Percentiles rank a stretch among this genome's conserved stretches.
Evolutionary conservation across 2,888 invertebrate genomes (phyloP).

Genomic region (Eilema griseolum): DNA sequence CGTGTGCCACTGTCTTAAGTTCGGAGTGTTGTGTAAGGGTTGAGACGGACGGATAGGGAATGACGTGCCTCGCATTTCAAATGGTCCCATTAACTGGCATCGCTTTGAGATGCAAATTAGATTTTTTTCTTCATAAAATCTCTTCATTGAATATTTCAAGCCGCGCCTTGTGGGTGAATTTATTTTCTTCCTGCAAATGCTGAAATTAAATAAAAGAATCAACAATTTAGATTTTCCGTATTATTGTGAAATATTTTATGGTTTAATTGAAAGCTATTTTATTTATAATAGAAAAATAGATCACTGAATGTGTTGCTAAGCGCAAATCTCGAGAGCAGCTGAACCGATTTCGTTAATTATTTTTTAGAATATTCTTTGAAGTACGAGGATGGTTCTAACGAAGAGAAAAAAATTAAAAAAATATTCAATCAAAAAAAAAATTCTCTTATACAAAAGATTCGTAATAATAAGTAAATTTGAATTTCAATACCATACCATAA

Average conservation of each 20-base stretch:
- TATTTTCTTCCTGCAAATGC: constrained; percentile 72
- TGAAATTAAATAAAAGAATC: constrained; percentile 59
- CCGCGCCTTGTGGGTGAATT: constrained; percentile 74
- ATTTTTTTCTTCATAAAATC: constrained; percentile 79
- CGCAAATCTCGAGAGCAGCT: too few relatives aligned
- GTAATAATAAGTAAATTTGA: too few relatives aligned
- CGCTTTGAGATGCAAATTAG: constrained; percentile 85
- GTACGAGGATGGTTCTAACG: too few relatives aligned
- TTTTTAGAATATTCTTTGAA: too few relatives aligned
- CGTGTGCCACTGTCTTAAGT: constrained; percentile 49
- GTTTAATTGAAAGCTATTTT: constrained; percentile 26
- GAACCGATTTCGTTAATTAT: too few relatives aligned
- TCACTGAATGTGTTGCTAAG: too few relatives aligned
- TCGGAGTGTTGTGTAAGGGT: constrained; percentile 76
- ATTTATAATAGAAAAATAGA: too few relatives aligned
- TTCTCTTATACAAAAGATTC: too few relatives aligned
- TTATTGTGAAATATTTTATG: constrained; percentile 29
- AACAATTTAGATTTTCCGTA: constrained; percentile 50
- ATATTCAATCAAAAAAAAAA: too few relatives aligned
- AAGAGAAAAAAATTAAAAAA: too few relatives aligned
- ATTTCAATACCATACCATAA: too few relatives aligned
- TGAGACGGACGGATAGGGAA: constrained; percentile 75
- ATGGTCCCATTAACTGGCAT: constrained; percentile 79
- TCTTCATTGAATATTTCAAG: constrained; percentile 83
- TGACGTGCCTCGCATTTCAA: constrained; percentile 81